These are phyloP conservation scores for Tenebrio molitor DNA, from an alignment of 1,140 invertebrate species.

Conservation along the genomic window DNA sequence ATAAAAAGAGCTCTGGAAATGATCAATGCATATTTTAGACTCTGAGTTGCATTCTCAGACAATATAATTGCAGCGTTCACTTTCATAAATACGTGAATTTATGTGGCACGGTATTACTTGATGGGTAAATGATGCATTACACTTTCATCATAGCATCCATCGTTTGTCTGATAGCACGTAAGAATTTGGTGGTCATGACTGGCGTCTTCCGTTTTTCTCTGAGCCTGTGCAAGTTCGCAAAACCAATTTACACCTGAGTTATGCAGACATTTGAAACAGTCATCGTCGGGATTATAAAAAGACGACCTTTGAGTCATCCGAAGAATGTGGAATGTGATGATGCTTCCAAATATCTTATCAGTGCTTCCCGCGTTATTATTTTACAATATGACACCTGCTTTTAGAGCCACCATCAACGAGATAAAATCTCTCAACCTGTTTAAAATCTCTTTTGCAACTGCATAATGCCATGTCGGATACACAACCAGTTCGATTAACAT, in stretches of 20 bases:
- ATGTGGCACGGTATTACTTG: constrained; percentile 15
- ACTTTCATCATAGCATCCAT: constrained; percentile 14
- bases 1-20: constrained; percentile 16
- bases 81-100: constrained; percentile 40
- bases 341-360: constrained; percentile 15
- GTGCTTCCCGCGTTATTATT: constrained; percentile 39
- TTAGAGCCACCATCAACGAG: constrained; percentile 39
- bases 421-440: constrained; percentile 49
- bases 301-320: constrained; percentile 11
- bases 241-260: background rate
- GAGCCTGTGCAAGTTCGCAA: too few relatives aligned
- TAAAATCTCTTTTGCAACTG: constrained; percentile 36
- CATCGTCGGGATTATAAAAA: constrained; percentile 10
- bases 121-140: constrained; percentile 35
- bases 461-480: constrained; percentile 28
- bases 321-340: constrained; percentile 16
- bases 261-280: background rate
- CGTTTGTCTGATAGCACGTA: background rate
- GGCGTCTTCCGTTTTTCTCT: too few relatives aligned
- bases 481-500: constrained; percentile 41
- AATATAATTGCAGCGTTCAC: constrained; percentile 34
- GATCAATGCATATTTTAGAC: constrained; percentile 36
- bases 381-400: constrained; percentile 52
- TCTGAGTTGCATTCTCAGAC: constrained; percentile 29
- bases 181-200: too few relatives aligned